A percentile compares a stretch with the other conserved stretches of the same genome.
Conservation (phyloP, 2,113 vertebrate species). For the Muscicapa adusta region DNA sequence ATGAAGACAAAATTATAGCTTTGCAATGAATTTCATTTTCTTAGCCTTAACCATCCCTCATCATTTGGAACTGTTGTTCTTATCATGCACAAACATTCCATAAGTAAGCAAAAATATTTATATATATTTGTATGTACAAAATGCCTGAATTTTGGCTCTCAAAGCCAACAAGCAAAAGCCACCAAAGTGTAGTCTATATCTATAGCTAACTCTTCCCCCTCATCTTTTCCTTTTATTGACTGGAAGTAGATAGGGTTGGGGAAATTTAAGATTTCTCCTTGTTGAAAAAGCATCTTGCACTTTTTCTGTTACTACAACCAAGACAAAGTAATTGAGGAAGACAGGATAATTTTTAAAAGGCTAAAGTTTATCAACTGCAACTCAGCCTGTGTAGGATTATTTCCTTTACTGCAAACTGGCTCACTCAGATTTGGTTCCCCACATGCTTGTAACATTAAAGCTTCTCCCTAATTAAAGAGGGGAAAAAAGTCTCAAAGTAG, state of each 20-base stretch:
- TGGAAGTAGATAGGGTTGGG: neutral
- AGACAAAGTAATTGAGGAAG: neutral
- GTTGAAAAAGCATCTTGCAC: constrained; percentile 32
- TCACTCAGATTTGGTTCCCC: neutral
- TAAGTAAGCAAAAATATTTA: constrained; percentile 43
- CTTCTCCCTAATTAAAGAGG: neutral
- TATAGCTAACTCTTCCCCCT: neutral
- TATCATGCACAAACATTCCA: constrained; percentile 18
- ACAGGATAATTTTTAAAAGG: neutral
- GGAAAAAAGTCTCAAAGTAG: neutral
- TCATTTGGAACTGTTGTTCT: constrained; percentile 17
- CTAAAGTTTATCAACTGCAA: neutral
- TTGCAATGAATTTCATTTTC: constrained; percentile 46
- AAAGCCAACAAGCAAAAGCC: neutral
- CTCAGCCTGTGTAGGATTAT: neutral
- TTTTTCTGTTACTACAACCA: neutral
- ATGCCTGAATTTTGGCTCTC: neutral
- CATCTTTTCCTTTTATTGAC: neutral
- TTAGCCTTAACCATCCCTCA: constrained; percentile 40
- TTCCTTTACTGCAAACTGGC: neutral
- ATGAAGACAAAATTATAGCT: constrained; percentile 34
- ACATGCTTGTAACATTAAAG: neutral
- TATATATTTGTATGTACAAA: constrained; percentile 53
- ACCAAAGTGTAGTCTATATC: constrained; percentile 33
- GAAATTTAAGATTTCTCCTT: neutral